A percentile compares a stretch with the other conserved stretches of the same genome.
These are phyloP conservation scores for Muscina levida DNA, from an alignment of 2,888 invertebrate genomes.

Conservation along the genomic window DNA sequence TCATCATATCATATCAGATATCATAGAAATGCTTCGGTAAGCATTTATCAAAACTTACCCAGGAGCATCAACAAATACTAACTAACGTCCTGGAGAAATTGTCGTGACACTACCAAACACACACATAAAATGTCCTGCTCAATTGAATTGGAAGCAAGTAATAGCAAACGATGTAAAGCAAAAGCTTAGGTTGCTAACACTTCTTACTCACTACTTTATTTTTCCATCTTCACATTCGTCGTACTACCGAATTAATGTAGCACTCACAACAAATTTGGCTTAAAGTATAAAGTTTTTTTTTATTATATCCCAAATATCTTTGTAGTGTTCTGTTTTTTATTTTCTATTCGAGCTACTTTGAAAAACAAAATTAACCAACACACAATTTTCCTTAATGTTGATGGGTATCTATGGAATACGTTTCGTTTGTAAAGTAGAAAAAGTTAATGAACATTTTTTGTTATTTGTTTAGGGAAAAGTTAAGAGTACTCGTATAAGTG, in stretches of 20 bases:
- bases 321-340: not conserved
- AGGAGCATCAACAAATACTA: slow-evolving; percentile 23
- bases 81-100: not conserved
- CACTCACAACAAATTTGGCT: slow-evolving; percentile 46
- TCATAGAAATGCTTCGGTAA: slow-evolving; percentile 55
- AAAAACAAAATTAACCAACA: slow-evolving; percentile 29
- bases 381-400: slow-evolving; percentile 43
- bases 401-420: slow-evolving; percentile 45
- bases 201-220: not conserved
- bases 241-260: not conserved
- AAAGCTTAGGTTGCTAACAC: slow-evolving; percentile 43
- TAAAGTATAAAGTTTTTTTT: slow-evolving; percentile 33
- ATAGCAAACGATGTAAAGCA: slow-evolving; percentile 1
- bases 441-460: slow-evolving; percentile 43
- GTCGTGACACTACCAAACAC: not conserved
- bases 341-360: not conserved
- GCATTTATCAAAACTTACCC: slow-evolving; percentile 55
- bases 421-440: not conserved
- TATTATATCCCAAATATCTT: not conserved
- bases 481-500: no score
- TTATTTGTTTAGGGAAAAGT: not conserved
- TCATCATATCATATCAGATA: not conserved
- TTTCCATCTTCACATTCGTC: not conserved
- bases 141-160: not conserved
- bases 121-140: not conserved